Conservation (phyloP, 2,888 invertebrate species). For the Acleris emargana region DNA sequence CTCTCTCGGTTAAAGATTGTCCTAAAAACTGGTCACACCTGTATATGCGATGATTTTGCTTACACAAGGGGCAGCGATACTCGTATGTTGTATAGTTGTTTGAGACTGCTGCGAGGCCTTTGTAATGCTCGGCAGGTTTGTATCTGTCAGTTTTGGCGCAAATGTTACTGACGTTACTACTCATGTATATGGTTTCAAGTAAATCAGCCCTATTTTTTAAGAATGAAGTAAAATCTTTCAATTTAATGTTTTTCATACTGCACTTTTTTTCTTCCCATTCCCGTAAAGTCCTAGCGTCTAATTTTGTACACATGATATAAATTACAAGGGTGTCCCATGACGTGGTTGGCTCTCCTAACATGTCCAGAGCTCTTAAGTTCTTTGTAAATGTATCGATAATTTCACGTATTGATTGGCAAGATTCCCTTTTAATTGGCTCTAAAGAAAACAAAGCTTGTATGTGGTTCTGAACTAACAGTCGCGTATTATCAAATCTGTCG, state of each 20-base stretch:
- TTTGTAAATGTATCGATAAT: constrained; percentile 23
- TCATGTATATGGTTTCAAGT: neutral
- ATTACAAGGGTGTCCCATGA: constrained; percentile 16
- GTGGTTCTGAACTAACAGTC: too few species aligned
- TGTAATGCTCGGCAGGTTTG: constrained; percentile 20
- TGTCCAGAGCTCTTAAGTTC: constrained; percentile 14
- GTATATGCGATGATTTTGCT: constrained; percentile 4
- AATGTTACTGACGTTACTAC: neutral
- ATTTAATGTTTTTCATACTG: neutral
- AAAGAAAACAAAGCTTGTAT: constrained; percentile 8
- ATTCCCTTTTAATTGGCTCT: constrained; percentile 13
- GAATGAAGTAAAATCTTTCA: neutral
- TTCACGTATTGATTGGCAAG: constrained; percentile 15
- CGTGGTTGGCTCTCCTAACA: neutral
- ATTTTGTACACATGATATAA: constrained; percentile 14
- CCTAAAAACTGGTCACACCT: too few species aligned
- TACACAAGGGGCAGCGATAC: constrained; percentile 17
- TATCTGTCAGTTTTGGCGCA: neutral
- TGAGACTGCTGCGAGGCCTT: constrained; percentile 1
- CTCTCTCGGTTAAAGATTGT: too few species aligned
- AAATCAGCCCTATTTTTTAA: constrained; percentile 5
- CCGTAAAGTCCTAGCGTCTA: constrained; percentile 17
- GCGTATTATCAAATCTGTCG: constrained; percentile 35
- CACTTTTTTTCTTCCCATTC: constrained; percentile 14
- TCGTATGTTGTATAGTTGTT: constrained; percentile 1